A percentile compares a stretch with the other conserved stretches of the same genome.
These are phyloP conservation scores for Aphidius gifuensis DNA, from an alignment of 1,140 invertebrate species.

Conservation along the genomic window DNA sequence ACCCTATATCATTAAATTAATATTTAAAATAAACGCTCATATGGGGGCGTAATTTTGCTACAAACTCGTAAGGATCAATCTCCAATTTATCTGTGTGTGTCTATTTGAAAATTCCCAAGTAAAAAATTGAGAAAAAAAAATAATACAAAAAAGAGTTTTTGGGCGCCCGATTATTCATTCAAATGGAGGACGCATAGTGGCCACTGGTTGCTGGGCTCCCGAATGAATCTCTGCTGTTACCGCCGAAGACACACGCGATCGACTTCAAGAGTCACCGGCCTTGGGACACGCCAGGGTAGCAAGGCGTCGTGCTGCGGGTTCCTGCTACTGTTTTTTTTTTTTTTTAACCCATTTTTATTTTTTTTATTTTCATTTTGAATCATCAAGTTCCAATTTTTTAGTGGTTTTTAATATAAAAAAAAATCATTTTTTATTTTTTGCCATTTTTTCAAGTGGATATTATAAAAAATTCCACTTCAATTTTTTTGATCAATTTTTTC, in stretches of 20 bases:
- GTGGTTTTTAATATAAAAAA: too few species aligned
- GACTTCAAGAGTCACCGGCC: conserved; percentile 33
- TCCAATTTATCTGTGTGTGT: not conserved
- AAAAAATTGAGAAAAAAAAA: not conserved
- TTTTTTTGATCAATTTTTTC: too few species aligned
- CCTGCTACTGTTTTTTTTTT: conserved; percentile 16
- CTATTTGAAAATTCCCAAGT: too few species aligned
- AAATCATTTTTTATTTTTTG: too few species aligned
- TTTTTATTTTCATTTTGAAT: not conserved
- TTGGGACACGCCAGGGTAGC: conserved; percentile 31
- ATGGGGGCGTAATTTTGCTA: conserved; percentile 38
- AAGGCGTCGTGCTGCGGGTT: conserved; percentile 11
- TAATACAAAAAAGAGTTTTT: not conserved
- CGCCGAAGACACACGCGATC: conserved; percentile 20
- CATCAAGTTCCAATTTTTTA: too few species aligned
- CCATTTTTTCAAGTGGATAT: too few species aligned
- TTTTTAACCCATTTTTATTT: conserved; percentile 3
- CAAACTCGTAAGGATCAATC: not conserved
- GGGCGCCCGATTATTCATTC: conserved; percentile 42
- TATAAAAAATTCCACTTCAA: too few species aligned
- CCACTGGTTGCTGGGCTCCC: conserved; percentile 39
- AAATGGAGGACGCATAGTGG: conserved; percentile 18
- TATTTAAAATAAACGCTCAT: conserved; percentile 47
- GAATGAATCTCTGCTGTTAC: conserved; percentile 28
- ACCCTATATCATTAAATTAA: conserved; percentile 48